Conservation (phyloP, 2,888 invertebrate genomes). For the Clepsis dumicolana region DNA sequence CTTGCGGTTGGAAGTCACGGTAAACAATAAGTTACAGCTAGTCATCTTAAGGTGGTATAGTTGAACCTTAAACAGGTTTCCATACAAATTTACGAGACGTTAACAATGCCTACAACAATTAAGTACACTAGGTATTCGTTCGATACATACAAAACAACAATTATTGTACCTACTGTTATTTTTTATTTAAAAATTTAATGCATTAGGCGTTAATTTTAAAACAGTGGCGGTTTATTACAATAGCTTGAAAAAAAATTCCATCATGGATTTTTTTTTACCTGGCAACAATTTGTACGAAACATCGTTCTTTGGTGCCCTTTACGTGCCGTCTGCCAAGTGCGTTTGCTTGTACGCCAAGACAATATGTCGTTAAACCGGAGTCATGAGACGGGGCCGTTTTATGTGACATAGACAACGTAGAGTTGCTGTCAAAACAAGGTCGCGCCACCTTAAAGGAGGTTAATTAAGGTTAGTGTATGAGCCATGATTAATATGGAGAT, state of each 20-base stretch:
- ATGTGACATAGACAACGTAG: slow-evolving; percentile 34
- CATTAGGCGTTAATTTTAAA: too few species aligned
- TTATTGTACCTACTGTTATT: too few species aligned
- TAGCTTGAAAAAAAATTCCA: too few species aligned
- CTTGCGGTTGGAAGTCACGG: slow-evolving; percentile 10
- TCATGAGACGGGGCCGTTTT: slow-evolving; percentile 48
- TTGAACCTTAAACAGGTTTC: neutral
- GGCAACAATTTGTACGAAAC: slow-evolving; percentile 13
- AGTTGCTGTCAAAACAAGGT: slow-evolving; percentile 34
- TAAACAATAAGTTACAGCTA: slow-evolving; percentile 26
- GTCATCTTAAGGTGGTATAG: slow-evolving; percentile 9
- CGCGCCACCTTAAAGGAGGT: slow-evolving; percentile 30
- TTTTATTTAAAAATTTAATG: too few species aligned
- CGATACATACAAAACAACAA: too few species aligned
- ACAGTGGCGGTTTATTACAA: too few species aligned
- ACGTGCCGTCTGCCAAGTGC: slow-evolving; percentile 47
- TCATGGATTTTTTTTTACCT: neutral
- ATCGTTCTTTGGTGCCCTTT: slow-evolving; percentile 16
- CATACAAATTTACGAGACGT: too few species aligned
- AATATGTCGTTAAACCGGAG: slow-evolving; percentile 51
- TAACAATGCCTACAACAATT: too few species aligned
- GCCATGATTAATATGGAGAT: slow-evolving; percentile 19
- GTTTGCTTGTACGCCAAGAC: slow-evolving; percentile 52
- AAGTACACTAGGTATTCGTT: too few species aligned
- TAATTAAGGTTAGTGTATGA: slow-evolving; percentile 34